Percentiles rank a stretch among this genome's conserved stretches.
These are phyloP conservation scores for Neolamprologus ventralis DNA, from an alignment of 2,113 vertebrate species.

Conservation along the genomic window DNA sequence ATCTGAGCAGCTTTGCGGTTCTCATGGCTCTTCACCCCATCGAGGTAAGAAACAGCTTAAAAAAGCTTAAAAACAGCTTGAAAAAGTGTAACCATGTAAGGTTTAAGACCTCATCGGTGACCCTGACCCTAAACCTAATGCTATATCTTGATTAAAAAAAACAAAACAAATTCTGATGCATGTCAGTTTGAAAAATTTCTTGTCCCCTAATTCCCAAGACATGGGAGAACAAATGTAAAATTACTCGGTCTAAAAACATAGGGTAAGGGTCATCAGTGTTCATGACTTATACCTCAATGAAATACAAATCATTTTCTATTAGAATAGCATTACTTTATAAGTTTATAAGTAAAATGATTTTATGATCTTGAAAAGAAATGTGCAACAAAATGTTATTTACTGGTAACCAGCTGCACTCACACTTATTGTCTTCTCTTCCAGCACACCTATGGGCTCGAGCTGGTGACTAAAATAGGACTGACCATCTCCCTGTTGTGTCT, in stretches of 20 bases:
- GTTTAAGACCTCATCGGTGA: not conserved
- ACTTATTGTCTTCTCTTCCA: constrained; percentile 14
- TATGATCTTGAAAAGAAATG: not conserved
- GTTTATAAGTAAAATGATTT: not conserved
- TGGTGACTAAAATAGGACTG: constrained; percentile 77
- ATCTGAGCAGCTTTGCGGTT: constrained; percentile 85
- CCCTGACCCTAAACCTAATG: not conserved
- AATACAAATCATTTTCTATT: not conserved
- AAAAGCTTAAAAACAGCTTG: not conserved
- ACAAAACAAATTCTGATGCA: fast-evolving
- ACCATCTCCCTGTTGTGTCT: constrained; percentile 76
- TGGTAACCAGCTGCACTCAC: not conserved
- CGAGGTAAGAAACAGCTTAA: constrained; percentile 60
- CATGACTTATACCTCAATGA: not conserved
- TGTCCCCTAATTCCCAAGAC: not conserved
- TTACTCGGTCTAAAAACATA: not conserved
- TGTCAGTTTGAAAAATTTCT: not conserved
- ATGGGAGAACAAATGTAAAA: not conserved
- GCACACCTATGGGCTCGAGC: constrained; percentile 61
- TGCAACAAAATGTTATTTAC: not conserved
- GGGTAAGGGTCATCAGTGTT: not conserved
- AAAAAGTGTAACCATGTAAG: not conserved
- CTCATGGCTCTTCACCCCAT: constrained; percentile 80
- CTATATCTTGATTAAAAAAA: not conserved
- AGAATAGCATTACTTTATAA: not conserved